Percentiles rank a stretch among this genome's conserved stretches.
Conservation (phyloP, 2,797 vertebrate genomes). For the Cuculus canorus region DNA sequence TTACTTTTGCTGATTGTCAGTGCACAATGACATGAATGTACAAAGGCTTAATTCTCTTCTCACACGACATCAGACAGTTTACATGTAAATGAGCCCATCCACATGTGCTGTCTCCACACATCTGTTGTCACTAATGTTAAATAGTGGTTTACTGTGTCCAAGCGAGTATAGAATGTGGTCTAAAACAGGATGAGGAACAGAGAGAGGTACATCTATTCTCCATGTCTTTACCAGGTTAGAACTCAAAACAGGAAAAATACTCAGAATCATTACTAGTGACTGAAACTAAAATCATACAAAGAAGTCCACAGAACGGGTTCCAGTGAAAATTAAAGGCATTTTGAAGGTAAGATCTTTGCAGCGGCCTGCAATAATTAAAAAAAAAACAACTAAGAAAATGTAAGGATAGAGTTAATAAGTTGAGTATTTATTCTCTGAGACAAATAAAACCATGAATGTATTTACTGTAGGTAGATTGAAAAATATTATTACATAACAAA, state of each 20-base stretch:
- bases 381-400: not conserved
- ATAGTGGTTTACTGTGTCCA: not conserved
- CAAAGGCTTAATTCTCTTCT: not conserved
- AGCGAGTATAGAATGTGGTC: not conserved
- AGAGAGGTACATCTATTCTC: not conserved
- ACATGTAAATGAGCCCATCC: not conserved
- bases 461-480: no score
- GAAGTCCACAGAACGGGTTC: not conserved
- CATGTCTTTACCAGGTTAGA: not conserved
- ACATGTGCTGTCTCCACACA: not conserved
- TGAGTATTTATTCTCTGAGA: not conserved
- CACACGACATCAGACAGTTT: not conserved
- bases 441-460: not conserved
- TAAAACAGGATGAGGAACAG: not conserved
- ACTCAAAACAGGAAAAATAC: fast-evolving
- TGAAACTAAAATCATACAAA: not conserved
- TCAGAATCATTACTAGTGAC: not conserved
- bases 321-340: not conserved
- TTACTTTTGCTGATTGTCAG: not conserved
- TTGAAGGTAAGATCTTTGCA: not conserved
- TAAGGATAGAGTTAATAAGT: not conserved
- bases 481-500: not conserved
- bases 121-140: not conserved
- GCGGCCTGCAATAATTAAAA: not conserved
- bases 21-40: not conserved